Base-by-base conservation (phyloP, 2,888 invertebrate species). In the Disparrhopalites patrizii region DNA sequence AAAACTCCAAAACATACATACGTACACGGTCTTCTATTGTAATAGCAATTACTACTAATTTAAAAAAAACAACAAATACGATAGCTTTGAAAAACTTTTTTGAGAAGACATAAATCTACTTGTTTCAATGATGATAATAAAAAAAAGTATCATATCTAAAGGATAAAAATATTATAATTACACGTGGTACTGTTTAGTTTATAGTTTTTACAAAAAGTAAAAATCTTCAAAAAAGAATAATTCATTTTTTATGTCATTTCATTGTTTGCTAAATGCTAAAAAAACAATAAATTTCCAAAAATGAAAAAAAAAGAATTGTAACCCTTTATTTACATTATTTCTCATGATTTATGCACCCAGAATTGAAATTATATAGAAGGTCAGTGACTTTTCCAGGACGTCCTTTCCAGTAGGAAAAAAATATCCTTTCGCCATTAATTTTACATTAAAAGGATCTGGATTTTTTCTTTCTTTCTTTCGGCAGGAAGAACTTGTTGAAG, bases 241-340 rank as follows among this genome's bases (percentile, higher is more conserved):
- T 60, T 60, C 47, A 31, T 60, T 60, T 60, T 60, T 60, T 60
- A 60, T 62, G 62, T 62, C 47, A 52, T 62, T 62, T n/a, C n/a
- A n/a, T n/a, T 36, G 27, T 62, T 62, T 62, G 50, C 51, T 62
- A 62, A 62, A 28, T 60, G 60, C 60, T 60, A 60, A n/a, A n/a
- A n/a, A n/a, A n/a, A n/a, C n/a, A n/a, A 60, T 62, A 62, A 62
- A 62, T 47, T 38, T 52, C 27, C n/a, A n/a, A n/a, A n/a, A n/a
- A n/a, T n/a, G n/a, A n/a, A 40, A 51, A 62, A 33, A 30, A 15
- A 62, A 62, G 33, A 51, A 1, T 47, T 47, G 30, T n/a, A 18
- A 15, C 40, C n/a, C 47, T 47, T 20, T 47, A 3, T 7, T 4
- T 20, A 23, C 13, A 8, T 23, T 47, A 8, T 47, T 47, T 3